phyloP scores from a whole-genome alignment of 2,113 vertebrate species.

The Rhinoderma darwinii region DNA sequence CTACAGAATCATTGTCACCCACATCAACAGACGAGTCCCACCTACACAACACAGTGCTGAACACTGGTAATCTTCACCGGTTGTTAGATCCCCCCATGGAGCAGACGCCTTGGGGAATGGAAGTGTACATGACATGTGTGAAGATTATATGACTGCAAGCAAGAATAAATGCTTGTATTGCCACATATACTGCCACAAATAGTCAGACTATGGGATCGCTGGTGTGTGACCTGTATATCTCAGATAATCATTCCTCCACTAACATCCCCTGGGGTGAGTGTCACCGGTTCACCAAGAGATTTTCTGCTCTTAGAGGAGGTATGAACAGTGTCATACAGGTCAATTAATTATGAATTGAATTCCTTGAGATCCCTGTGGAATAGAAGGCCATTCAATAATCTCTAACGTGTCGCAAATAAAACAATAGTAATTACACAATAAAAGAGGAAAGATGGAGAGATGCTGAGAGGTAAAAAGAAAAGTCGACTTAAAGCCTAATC shows the following conservation, averaged over 20 bases:
- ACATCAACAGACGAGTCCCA: not conserved
- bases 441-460: not conserved
- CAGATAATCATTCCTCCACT: slow-evolving; percentile 52
- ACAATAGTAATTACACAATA: slow-evolving; percentile 24
- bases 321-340: slow-evolving; percentile 47
- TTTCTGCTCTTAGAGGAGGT: slow-evolving; percentile 19
- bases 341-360: slow-evolving; percentile 56
- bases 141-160: slow-evolving; percentile 25
- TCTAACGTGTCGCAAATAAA: slow-evolving; percentile 31
- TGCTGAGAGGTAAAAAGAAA: not conserved
- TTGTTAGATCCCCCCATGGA: not conserved
- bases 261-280: slow-evolving; percentile 31
- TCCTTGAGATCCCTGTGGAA: slow-evolving; percentile 18
- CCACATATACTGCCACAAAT: slow-evolving; percentile 26
- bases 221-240: slow-evolving; percentile 52
- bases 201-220: slow-evolving; percentile 37
- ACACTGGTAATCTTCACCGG: not conserved
- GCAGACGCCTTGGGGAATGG: slow-evolving; percentile 22
- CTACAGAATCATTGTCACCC: not conserved
- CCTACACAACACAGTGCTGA: not conserved
- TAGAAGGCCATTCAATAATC: not conserved
- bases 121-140: slow-evolving; percentile 41
- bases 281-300: slow-evolving; percentile 45
- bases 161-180: slow-evolving; percentile 19
- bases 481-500: not conserved